Percentiles rank a stretch among this genome's conserved stretches.
phyloP scores from a whole-genome alignment of 2,113 vertebrate species.

The Corythornis vintsioides region DNA sequence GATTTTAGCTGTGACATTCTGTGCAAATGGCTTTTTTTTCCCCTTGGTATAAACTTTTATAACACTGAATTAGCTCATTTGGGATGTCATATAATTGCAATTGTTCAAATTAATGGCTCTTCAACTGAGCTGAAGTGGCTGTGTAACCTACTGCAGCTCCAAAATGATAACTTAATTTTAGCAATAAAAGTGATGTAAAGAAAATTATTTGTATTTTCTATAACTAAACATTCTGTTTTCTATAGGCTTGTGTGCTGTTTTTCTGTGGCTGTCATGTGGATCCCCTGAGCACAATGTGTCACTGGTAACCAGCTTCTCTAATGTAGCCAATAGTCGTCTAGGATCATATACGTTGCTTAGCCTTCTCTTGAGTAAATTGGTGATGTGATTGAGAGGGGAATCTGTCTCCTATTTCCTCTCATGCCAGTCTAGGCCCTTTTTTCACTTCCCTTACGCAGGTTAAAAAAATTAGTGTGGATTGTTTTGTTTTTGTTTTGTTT shows the following conservation, averaged over 20 bases:
- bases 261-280: neutral
- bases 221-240: neutral
- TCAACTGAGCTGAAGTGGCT: neutral
- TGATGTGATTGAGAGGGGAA: neutral
- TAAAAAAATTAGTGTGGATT: neutral
- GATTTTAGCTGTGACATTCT: constrained; percentile 32
- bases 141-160: neutral
- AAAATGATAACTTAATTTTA: constrained; percentile 4
- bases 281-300: neutral
- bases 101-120: constrained; percentile 37
- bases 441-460: neutral
- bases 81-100: constrained; percentile 17
- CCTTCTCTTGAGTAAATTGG: neutral
- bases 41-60: neutral
- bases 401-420: neutral
- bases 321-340: neutral
- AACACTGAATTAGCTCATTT: constrained; percentile 16
- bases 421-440: neutral
- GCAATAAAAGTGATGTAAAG: neutral
- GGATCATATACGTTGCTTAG: neutral
- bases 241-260: neutral
- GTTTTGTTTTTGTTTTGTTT: too few relatives aligned
- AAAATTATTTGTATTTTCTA: neutral
- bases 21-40: neutral
- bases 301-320: neutral